These are phyloP conservation scores for Notodonta dromedarius DNA, from an alignment of 2,888 invertebrate species.

Conservation along the genomic window DNA sequence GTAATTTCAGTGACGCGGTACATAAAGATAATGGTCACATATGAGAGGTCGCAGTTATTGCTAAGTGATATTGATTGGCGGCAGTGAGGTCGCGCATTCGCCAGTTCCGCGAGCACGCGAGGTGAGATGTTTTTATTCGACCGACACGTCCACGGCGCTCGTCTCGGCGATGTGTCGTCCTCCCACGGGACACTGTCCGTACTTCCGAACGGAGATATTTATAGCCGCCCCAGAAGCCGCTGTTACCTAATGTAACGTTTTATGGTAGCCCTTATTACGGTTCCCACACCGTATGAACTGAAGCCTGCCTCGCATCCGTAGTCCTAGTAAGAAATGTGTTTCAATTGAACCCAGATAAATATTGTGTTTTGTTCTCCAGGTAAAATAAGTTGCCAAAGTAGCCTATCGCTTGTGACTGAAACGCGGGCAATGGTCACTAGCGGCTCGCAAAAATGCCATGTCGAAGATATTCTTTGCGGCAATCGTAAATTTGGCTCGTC, in stretches of 20 bases:
- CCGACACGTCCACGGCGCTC: slow-evolving; percentile 76
- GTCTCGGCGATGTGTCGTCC: slow-evolving; percentile 71
- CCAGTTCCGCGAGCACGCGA: slow-evolving; percentile 53
- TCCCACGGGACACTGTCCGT: slow-evolving; percentile 81
- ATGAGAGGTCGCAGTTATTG: slow-evolving; percentile 67
- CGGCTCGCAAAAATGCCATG: slow-evolving; percentile 68
- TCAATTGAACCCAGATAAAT: slow-evolving; percentile 57
- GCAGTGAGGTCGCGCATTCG: slow-evolving; percentile 52
- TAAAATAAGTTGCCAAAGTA: slow-evolving; percentile 42
- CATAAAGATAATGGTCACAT: slow-evolving; percentile 66
- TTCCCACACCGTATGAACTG: slow-evolving; percentile 60
- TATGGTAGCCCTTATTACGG: slow-evolving; percentile 83
- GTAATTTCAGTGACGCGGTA: slow-evolving; percentile 51
- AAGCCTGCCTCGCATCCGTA: slow-evolving; percentile 54
- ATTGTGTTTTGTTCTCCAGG: slow-evolving; percentile 39
- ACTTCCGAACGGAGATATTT: slow-evolving; percentile 83
- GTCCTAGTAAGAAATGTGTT: slow-evolving; percentile 56
- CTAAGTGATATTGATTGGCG: slow-evolving; percentile 78
- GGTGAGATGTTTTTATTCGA: slow-evolving; percentile 79
- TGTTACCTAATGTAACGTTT: slow-evolving; percentile 84
- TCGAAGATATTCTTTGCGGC: slow-evolving; percentile 80
- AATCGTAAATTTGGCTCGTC: slow-evolving; percentile 76
- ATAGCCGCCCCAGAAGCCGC: slow-evolving; percentile 83
- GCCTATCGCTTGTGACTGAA: slow-evolving; percentile 25
- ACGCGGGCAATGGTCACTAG: slow-evolving; percentile 59